These are phyloP conservation scores for Macrotis lagotis DNA, from an alignment of 2,113 vertebrate genomes.

Conservation along the genomic window DNA sequence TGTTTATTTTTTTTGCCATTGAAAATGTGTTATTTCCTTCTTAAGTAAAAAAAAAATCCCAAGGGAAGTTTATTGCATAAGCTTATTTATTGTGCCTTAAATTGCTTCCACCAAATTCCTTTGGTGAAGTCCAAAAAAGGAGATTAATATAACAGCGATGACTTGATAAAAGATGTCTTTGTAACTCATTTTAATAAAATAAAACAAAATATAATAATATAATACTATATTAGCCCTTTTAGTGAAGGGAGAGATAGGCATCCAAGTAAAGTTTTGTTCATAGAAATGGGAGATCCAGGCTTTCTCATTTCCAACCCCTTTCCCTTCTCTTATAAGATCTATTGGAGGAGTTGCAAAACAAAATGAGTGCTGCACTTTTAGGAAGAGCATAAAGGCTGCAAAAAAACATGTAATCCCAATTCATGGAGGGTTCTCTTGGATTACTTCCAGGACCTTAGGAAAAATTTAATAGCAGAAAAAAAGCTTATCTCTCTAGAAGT, in stretches of 20 bases:
- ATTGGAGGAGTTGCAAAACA: slow-evolving; percentile 28
- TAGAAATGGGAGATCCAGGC: slow-evolving; percentile 13
- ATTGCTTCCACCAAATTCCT: slow-evolving; percentile 58
- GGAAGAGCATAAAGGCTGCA: slow-evolving; percentile 29
- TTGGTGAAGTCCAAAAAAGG: slow-evolving; percentile 5
- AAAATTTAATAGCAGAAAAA: not conserved
- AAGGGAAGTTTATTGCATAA: slow-evolving; percentile 40
- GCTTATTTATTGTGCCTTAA: slow-evolving; percentile 12
- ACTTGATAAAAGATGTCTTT: slow-evolving; percentile 62
- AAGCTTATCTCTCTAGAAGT: not conserved
- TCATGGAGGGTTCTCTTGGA: not conserved
- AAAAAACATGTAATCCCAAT: not conserved
- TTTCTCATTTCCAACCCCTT: slow-evolving; percentile 29
- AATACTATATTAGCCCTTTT: too few relatives aligned
- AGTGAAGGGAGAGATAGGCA: slow-evolving; percentile 38
- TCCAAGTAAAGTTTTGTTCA: slow-evolving; percentile 49
- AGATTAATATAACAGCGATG: slow-evolving; percentile 56
- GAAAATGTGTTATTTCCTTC: slow-evolving; percentile 40
- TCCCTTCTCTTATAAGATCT: not conserved
- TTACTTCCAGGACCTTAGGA: not conserved
- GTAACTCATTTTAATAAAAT: slow-evolving; percentile 65
- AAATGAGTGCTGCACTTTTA: slow-evolving; percentile 36
- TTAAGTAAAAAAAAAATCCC: slow-evolving; percentile 30
- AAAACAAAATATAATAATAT: slow-evolving; percentile 47
- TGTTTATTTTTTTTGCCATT: slow-evolving; percentile 14